Base-by-base conservation (phyloP, 1,140 invertebrate species). In the Phortica variegata region DNA sequence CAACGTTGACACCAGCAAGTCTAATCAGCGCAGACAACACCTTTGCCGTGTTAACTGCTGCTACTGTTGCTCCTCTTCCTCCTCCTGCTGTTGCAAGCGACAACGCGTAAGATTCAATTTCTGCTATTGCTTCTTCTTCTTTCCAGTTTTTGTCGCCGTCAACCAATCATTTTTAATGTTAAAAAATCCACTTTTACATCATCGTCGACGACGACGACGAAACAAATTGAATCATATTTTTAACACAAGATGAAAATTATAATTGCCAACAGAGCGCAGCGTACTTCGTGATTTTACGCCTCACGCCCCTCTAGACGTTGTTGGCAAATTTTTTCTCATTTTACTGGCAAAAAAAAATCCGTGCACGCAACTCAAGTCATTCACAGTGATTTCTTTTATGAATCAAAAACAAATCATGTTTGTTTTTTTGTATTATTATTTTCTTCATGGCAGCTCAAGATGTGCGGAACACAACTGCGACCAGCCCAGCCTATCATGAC, bases 171-270 rank as follows among this genome's bases (percentile, higher is more conserved):
- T 34, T 7, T 34, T 12, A 36, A 45, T 45, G 3, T n/a, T 21
- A 17, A 38, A 18, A 20, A 12, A 26, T 32, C 43, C 44, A 43
- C 23, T 43, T 33, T 19, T 36, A 33, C 31, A 50, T 55, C 45
- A 32, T 49, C 40, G 20, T 47, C 46, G n/a, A 21, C 37, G 55
- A 52, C 46, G 43, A 42, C n/a, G 8, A 15, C 13, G 18, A 52
- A 55, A 61, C 52, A 56, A 65, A 65, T 65, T 65, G 61, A 65
- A 65, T 65, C 61, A 61, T 65, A 65, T 65, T 65, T 65, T 65
- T 65, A 66, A 52, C 62, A 54, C 51, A 61, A 46, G 49, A 52
- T 65, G 62, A 58, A 58, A 66, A 66, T 68, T 66, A 66, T 66
- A 66, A 66, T 66, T 66, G 63, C 62, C 62, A 66, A 54, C 60